Evolutionary conservation across 2,888 invertebrate genomes (phyloP).

Genomic region (Trileptium ribeirensis): DNA sequence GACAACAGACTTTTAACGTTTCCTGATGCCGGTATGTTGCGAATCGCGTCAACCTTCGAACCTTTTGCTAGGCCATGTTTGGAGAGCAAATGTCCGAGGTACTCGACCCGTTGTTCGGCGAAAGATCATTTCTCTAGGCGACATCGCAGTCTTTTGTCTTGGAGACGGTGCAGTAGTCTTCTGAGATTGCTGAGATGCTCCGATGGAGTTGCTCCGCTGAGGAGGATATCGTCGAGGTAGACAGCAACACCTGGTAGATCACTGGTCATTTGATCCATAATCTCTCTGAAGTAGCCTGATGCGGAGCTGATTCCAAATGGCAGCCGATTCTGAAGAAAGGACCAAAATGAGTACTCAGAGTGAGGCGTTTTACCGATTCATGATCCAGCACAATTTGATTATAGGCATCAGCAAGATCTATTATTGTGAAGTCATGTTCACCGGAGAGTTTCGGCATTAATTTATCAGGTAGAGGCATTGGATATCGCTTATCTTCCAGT

Average conservation of each 20-base stretch:
- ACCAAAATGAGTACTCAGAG: conserved; percentile 24
- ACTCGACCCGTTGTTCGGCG: not conserved
- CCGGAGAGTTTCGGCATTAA: not conserved
- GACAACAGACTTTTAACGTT: not conserved
- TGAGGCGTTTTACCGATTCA: not conserved
- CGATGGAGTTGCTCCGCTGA: not conserved
- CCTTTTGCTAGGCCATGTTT: conserved; percentile 19
- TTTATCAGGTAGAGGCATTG: not conserved
- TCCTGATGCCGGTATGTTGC: conserved; percentile 9
- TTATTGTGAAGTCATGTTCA: not conserved
- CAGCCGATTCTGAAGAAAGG: conserved; percentile 22
- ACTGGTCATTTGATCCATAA: conserved; percentile 25
- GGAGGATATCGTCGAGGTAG: conserved; percentile 24
- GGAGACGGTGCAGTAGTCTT: not conserved
- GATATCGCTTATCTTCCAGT: conserved; percentile 1
- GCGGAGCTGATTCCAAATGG: conserved; percentile 22
- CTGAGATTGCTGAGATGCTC: not conserved
- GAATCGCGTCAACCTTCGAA: conserved; percentile 26
- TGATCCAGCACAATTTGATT: not conserved
- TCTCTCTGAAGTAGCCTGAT: conserved; percentile 27
- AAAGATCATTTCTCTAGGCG: conserved; percentile 23
- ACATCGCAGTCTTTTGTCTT: conserved; percentile 18
- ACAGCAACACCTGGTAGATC: conserved; percentile 26
- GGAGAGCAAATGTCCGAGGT: conserved; percentile 19
- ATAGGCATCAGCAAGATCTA: not conserved